phyloP scores from a whole-genome alignment of 2,888 invertebrate genomes.

The Prionchulus punctatus region DNA sequence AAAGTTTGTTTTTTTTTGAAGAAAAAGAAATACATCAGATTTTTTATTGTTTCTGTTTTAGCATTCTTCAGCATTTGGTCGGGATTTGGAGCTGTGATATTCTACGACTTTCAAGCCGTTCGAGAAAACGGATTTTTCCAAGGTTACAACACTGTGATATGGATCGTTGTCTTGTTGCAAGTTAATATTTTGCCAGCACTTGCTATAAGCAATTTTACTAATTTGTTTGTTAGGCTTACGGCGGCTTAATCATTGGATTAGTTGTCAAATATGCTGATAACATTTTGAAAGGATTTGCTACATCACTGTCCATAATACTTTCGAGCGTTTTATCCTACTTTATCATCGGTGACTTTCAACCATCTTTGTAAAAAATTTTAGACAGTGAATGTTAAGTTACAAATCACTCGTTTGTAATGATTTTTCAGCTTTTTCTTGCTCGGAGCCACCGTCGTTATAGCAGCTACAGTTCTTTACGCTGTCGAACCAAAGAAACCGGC shows the following conservation, averaged over 20 bases:
- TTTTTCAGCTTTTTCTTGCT: slow-evolving; percentile 33
- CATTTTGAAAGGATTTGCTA: slow-evolving; percentile 44
- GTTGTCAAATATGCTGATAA: slow-evolving; percentile 45
- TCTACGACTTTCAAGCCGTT: slow-evolving; percentile 36
- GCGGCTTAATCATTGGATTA: slow-evolving; percentile 41
- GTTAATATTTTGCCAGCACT: slow-evolving; percentile 22
- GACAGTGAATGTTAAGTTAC: not conserved
- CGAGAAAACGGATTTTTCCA: slow-evolving; percentile 38
- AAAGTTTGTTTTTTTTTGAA: slow-evolving; percentile 9
- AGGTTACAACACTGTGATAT: slow-evolving; percentile 38
- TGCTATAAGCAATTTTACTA: not conserved
- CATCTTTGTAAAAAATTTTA: slow-evolving; percentile 28
- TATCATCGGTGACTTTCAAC: slow-evolving; percentile 37
- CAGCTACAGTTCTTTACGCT: slow-evolving; percentile 39
- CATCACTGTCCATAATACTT: slow-evolving; percentile 40
- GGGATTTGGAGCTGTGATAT: slow-evolving; percentile 33
- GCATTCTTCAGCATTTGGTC: slow-evolving; percentile 38
- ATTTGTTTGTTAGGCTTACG: slow-evolving; percentile 34
- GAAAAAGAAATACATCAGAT: not conserved
- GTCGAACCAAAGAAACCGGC: slow-evolving; percentile 19
- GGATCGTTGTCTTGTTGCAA: slow-evolving; percentile 39
- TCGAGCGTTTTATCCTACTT: slow-evolving; percentile 39
- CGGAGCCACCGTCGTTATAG: slow-evolving; percentile 38
- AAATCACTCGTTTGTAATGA: slow-evolving; percentile 2
- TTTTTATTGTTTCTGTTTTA: slow-evolving; percentile 17